Base-by-base conservation (phyloP, 1,140 invertebrate genomes). In the Trissolcus basalis region DNA sequence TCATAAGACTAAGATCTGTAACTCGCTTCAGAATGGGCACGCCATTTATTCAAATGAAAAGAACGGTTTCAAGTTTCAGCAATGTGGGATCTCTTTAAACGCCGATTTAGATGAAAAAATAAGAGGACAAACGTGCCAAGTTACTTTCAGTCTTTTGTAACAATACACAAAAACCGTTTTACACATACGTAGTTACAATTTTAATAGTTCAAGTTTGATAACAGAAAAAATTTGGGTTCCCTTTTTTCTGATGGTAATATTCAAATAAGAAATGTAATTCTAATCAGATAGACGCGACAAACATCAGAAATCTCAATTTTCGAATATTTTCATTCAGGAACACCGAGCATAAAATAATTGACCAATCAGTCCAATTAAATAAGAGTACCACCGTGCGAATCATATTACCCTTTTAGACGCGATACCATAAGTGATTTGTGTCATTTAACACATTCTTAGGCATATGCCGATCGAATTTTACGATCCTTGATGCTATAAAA, bases 371-470 rank as follows among this genome's bases (percentile, higher is more conserved):
- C 10, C 10, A 59, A 55, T 72, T 58, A 51, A 53, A 49, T 43
- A 48, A 48, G 19, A 13, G 32, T 11, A 3, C 15, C 12, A 49
- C 53, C 7, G 10, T 3, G 36, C 33, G 44, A 51, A 64, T 58
- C 36, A 64, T 55, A 58, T 45, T 43, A 43, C 59, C n/a, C 59
- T 75, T 75, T 76, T 65, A 51, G 39, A 58, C 10, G 27, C 10
- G 7, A 15, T 15, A 33, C 50, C 59, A 59, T 65, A 49, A 54
- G 51, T 45, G 65, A 76, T 68, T 49, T 71, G 51, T 77, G 55
- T 43, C 74, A 77, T 70, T 71, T 54, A 61, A 49, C 55, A 51
- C 67, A 58, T 70, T 70, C 67, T 70, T 56, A 67, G 41, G 27
- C 49, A 69, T 39, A 59, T 56, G 44, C 65, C n/a, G 54, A 49